phyloP scores from a whole-genome alignment of 2,888 invertebrate species.

The Abrostola tripartita region DNA sequence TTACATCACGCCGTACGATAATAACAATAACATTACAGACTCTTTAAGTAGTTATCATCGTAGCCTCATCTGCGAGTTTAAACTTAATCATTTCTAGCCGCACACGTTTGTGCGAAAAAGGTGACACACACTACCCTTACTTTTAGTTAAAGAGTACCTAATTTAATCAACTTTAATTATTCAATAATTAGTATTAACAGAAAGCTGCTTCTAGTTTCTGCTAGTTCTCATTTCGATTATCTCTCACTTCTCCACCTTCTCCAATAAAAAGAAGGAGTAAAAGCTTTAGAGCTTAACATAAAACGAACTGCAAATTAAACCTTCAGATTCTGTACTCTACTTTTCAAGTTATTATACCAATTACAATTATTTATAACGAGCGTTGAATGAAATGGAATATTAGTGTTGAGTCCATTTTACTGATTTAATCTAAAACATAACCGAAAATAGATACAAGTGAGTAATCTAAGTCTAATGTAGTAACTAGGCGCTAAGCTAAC shows the following conservation, averaged over 20 bases:
- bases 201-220: too few species aligned
- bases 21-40: conserved; percentile 79
- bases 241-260: too few species aligned
- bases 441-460: conserved; percentile 50
- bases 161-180: too few species aligned
- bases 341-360: neutral
- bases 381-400: conserved; percentile 60
- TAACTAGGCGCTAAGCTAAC: conserved; percentile 33
- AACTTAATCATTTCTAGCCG: conserved; percentile 14
- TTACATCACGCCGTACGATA: conserved; percentile 68
- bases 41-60: conserved; percentile 59
- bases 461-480: conserved; percentile 50
- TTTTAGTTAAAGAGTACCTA: too few species aligned
- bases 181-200: too few species aligned
- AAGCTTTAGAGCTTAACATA: too few species aligned
- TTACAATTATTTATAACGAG: conserved; percentile 1
- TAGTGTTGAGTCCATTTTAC: conserved; percentile 62
- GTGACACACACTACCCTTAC: too few species aligned
- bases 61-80: conserved; percentile 56
- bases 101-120: neutral
- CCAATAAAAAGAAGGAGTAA: too few species aligned
- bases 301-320: conserved; percentile 19
- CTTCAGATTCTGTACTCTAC: neutral
- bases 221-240: too few species aligned
- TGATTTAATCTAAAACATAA: conserved; percentile 58